phyloP scores from a whole-genome alignment of 2,113 vertebrate genomes.

The Dipodomys stephensi region DNA sequence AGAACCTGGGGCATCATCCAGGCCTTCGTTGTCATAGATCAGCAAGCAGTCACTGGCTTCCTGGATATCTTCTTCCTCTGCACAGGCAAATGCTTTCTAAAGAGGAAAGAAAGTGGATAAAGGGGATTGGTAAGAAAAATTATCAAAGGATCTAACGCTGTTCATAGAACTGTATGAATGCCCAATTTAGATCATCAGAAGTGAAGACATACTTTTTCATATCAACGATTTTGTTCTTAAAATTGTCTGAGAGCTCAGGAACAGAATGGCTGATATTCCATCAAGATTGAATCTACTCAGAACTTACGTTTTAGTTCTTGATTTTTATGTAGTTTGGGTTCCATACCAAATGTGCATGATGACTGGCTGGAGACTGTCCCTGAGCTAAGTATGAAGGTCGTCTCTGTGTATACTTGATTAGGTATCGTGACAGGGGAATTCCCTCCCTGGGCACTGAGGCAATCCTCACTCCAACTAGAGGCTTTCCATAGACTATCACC shows the following conservation, averaged over 20 bases:
- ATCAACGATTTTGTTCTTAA: neutral
- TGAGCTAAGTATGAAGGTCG: neutral
- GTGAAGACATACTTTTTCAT: neutral
- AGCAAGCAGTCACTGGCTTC: slow-evolving; percentile 81
- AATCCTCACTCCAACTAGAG: neutral
- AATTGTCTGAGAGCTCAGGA: neutral
- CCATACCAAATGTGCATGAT: neutral
- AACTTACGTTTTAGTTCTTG: neutral
- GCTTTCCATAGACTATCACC: neutral
- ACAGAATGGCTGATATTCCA: neutral
- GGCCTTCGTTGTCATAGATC: slow-evolving; percentile 87
- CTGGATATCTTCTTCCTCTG: slow-evolving; percentile 63
- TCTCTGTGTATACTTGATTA: neutral
- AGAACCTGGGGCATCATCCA: slow-evolving; percentile 70
- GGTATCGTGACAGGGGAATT: fast-evolving
- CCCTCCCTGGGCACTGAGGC: neutral
- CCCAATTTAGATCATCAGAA: neutral
- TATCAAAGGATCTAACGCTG: neutral
- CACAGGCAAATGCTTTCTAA: slow-evolving; percentile 86
- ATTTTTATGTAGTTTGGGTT: neutral
- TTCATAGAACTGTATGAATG: neutral
- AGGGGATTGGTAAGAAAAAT: neutral
- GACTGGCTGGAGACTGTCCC: neutral
- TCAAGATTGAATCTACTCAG: neutral
- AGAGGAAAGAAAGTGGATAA: slow-evolving; percentile 59